These are phyloP conservation scores for Zelleria hepariella DNA, from an alignment of 2,888 invertebrate genomes.

Conservation along the genomic window DNA sequence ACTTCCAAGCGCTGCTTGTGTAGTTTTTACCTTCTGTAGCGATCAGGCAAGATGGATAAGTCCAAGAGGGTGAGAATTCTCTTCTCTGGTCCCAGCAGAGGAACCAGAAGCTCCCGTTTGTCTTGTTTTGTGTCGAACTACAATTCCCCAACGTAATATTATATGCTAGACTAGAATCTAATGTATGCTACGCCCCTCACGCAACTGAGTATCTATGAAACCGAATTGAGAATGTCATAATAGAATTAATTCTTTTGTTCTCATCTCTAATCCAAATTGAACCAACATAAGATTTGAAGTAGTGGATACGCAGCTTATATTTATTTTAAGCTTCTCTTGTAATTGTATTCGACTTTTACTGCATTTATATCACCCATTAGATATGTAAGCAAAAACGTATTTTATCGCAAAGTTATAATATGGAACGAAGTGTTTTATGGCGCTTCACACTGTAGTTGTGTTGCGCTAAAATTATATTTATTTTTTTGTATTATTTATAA, in stretches of 20 bases:
- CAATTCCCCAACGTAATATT: neutral
- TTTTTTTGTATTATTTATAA: slow-evolving; percentile 14
- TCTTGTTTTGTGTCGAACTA: neutral
- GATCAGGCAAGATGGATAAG: neutral
- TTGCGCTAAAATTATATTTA: neutral
- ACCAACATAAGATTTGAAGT: too few relatives aligned
- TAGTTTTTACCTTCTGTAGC: neutral
- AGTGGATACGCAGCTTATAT: neutral
- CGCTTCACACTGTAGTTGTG: neutral
- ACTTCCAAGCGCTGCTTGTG: too few relatives aligned
- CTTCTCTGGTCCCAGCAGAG: slow-evolving; percentile 66
- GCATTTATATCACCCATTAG: slow-evolving; percentile 5
- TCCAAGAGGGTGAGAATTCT: slow-evolving; percentile 43
- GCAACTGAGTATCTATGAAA: too few relatives aligned
- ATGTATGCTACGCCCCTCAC: too few relatives aligned
- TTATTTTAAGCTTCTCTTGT: neutral
- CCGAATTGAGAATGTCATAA: too few relatives aligned
- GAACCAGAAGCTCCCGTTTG: slow-evolving; percentile 52
- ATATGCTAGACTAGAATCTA: neutral
- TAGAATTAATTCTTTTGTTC: too few relatives aligned
- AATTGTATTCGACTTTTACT: slow-evolving; percentile 1
- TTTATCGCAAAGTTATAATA: neutral
- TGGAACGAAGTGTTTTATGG: neutral
- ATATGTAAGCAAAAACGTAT: slow-evolving; percentile 2
- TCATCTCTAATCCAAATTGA: too few relatives aligned